These are phyloP conservation scores for Teleiodes luculella DNA, from an alignment of 2,888 invertebrate genomes.

Conservation along the genomic window DNA sequence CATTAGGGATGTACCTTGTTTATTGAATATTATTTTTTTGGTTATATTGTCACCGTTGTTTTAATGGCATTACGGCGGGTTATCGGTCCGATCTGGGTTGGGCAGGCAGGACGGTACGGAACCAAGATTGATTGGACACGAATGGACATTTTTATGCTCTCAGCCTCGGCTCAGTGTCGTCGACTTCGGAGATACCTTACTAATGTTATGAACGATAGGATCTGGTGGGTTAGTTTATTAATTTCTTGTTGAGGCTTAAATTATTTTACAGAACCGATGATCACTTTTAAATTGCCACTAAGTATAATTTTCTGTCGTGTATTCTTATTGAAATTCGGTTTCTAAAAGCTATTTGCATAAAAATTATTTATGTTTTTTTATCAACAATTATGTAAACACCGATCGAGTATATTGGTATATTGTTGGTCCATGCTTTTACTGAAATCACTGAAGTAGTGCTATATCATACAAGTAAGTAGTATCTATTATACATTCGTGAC, in stretches of 20 bases:
- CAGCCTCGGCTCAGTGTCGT: conserved; percentile 63
- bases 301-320: too few species aligned
- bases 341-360: too few species aligned
- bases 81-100: conserved; percentile 71
- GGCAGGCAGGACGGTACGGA: conserved; percentile 52
- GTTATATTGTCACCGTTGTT: conserved; percentile 78
- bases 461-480: background rate
- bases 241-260: background rate
- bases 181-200: conserved; percentile 39
- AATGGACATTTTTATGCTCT: conserved; percentile 69
- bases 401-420: background rate
- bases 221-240: background rate
- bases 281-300: too few species aligned
- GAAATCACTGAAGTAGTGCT: too few species aligned
- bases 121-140: conserved; percentile 73
- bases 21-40: conserved; percentile 75
- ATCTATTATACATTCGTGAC: background rate
- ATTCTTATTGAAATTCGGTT: too few species aligned
- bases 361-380: too few species aligned
- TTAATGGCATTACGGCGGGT: conserved; percentile 78
- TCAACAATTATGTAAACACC: too few species aligned
- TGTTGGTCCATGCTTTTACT: background rate
- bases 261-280: background rate
- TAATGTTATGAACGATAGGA: conserved; percentile 8
- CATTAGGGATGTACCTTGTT: conserved; percentile 41